Percentiles rank a stretch among this genome's conserved stretches.
Conservation (phyloP, 2,797 vertebrate species). For the Artibeus lituratus region DNA sequence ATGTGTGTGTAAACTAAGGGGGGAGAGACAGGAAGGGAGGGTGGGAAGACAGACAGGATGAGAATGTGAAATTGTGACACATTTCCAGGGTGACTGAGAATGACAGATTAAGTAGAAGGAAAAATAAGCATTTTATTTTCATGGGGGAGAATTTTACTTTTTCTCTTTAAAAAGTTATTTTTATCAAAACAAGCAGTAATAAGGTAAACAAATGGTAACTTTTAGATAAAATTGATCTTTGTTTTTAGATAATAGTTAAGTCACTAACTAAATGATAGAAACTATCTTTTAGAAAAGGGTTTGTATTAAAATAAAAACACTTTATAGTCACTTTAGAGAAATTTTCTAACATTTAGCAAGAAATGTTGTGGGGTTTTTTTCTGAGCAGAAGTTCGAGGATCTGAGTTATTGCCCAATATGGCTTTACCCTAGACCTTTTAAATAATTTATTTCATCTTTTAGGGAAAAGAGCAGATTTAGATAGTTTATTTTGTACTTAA, state of each 20-base stretch:
- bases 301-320: background rate
- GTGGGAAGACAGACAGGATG: no score
- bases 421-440: background rate
- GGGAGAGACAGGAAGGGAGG: background rate
- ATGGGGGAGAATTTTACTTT: slow-evolving; percentile 10
- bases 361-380: background rate
- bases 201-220: slow-evolving; percentile 12
- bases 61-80: slow-evolving; percentile 17
- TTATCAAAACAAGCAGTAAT: slow-evolving; percentile 16
- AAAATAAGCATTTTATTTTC: slow-evolving; percentile 44
- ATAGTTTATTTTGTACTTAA: slow-evolving; percentile 33
- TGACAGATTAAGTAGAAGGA: slow-evolving; percentile 26
- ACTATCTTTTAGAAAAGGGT: background rate
- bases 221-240: background rate
- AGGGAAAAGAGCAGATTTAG: slow-evolving; percentile 3
- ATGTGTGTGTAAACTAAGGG: background rate
- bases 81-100: slow-evolving; percentile 4
- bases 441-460: slow-evolving; percentile 17
- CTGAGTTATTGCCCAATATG: background rate
- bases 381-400: background rate
- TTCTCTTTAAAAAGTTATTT: background rate
- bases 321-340: background rate
- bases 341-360: slow-evolving; percentile 27
- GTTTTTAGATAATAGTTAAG: slow-evolving; percentile 8
- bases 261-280: background rate